Evolutionary conservation across 2,888 invertebrate species (phyloP), one percentile per base, ranked within the genome.

Genomic region (Drosophila imparisetae): DNA sequence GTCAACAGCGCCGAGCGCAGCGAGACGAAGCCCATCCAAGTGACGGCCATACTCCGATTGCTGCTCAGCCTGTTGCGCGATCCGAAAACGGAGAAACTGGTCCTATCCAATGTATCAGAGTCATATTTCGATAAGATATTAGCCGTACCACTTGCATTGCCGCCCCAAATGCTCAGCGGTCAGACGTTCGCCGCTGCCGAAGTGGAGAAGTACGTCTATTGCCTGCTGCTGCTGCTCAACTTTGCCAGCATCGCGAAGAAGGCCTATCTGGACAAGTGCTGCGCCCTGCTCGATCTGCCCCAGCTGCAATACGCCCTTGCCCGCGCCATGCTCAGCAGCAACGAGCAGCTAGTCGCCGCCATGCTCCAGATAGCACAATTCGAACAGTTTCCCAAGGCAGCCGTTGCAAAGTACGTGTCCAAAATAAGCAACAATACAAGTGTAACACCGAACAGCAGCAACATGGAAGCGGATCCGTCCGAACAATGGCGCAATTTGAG

Each of bases 61-160:
- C 68, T 91, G 21, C 66, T 92, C 8, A 80, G 85, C 0, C 75
- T 93, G 21, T 69, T 93, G 53, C 81, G 90, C 66, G 91, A 91
- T 57, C 38, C 85, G 0, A 92, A 92, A 71, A 92, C 92, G 0
- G 91, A 93, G 49, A 91, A 92, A 40, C 58, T 93, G 40, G 90
- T 93, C 50, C 84, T 93, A 2, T 89, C 92, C 4, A 91, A 91
- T 57, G 89, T 93, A 15, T 90, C 91, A 0, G 92, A 93, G 50
- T 92, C 93, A 2, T 92, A 91, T 64, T 93, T 92, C 59, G 92
- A 93, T 70, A 93, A 92, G 79, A 90, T 93, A 55, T 78, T 93
- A 15, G 81, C 90, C 0, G 86, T 89, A 0, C 82, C 92, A 0
- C 42, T 92, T 0, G 78, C 84, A 4, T 79, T 89, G 8, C 81